These are phyloP conservation scores for Camponotus pennsylvanicus DNA, from an alignment of 1,140 invertebrate genomes.

Conservation along the genomic window DNA sequence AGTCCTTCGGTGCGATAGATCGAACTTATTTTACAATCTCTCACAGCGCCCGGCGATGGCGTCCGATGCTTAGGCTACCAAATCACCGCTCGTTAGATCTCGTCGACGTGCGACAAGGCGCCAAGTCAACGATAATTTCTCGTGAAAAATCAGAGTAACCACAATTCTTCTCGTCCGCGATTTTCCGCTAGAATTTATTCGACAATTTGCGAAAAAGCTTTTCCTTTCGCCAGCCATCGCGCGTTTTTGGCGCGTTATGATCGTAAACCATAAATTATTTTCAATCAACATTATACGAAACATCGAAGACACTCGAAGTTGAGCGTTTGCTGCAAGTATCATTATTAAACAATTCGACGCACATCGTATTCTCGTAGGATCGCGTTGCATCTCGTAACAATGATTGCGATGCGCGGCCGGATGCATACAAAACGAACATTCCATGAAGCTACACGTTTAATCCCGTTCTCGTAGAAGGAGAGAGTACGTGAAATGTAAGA, in stretches of 20 bases:
- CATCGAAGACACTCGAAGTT: not conserved
- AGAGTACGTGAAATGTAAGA: constrained; percentile 52
- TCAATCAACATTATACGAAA: not conserved
- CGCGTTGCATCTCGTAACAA: constrained; percentile 39
- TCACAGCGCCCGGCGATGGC: constrained; percentile 1
- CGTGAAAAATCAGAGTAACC: constrained; percentile 39
- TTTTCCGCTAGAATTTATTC: constrained; percentile 64
- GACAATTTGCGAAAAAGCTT: constrained; percentile 24
- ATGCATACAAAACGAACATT: constrained; percentile 49
- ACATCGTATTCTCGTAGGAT: constrained; percentile 8
- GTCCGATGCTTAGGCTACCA: not conserved
- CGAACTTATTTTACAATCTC: constrained; percentile 55
- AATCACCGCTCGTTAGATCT: constrained; percentile 38
- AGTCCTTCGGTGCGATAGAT: constrained; percentile 50
- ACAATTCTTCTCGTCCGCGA: constrained; percentile 9
- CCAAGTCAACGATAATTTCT: constrained; percentile 33
- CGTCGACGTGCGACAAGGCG: not conserved
- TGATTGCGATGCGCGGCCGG: constrained; percentile 29
- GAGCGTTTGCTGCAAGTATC: not conserved
- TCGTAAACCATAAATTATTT: not conserved
- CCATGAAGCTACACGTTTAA: constrained; percentile 26
- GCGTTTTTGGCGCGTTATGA: not conserved
- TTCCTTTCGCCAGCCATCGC: constrained; percentile 41
- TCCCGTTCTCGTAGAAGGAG: constrained; percentile 21
- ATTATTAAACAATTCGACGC: constrained; percentile 34